Percentiles rank a stretch among this genome's conserved stretches.
Conservation (phyloP, 2,888 invertebrate species). For the Rhaphigaster nebulosa region DNA sequence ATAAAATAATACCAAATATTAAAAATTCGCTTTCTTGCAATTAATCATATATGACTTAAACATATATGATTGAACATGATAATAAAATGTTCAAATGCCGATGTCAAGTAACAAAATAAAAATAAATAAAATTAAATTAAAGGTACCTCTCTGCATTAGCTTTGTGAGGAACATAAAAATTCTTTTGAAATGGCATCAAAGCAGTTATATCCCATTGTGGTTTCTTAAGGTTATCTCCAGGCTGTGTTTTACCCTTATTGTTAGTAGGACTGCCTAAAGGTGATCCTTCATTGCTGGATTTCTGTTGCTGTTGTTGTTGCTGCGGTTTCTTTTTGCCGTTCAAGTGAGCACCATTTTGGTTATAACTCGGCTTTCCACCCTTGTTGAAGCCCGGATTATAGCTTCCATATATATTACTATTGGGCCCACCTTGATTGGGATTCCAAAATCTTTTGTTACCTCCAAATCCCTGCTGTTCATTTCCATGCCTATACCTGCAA, state of each 20-base stretch:
- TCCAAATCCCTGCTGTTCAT: conserved; percentile 52
- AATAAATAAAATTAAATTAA: neutral
- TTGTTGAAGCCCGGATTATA: conserved; percentile 54
- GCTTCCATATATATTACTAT: conserved; percentile 52
- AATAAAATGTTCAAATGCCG: neutral
- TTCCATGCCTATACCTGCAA: conserved; percentile 54
- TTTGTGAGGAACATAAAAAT: conserved; percentile 89
- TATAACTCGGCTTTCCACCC: conserved; percentile 14
- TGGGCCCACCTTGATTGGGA: conserved; percentile 51
- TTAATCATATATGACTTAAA: neutral
- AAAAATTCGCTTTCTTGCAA: neutral
- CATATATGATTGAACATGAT: too few relatives aligned
- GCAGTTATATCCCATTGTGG: conserved; percentile 86
- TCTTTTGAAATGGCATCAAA: conserved; percentile 88
- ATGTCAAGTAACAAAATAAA: neutral
- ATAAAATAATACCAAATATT: neutral
- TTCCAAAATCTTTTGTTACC: conserved; percentile 59
- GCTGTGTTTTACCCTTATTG: conserved; percentile 66
- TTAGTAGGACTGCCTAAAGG: conserved; percentile 51
- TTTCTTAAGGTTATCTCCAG: conserved; percentile 82
- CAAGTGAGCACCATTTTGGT: neutral
- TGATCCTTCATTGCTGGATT: conserved; percentile 32
- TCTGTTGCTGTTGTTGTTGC: conserved; percentile 52
- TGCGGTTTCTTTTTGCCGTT: conserved; percentile 58
- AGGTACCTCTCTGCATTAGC: conserved; percentile 78